A percentile compares a stretch with the other conserved stretches of the same genome.
Evolutionary conservation across 2,888 invertebrate species (phyloP).

Genomic region (Caenorhabditis wallacei): DNA sequence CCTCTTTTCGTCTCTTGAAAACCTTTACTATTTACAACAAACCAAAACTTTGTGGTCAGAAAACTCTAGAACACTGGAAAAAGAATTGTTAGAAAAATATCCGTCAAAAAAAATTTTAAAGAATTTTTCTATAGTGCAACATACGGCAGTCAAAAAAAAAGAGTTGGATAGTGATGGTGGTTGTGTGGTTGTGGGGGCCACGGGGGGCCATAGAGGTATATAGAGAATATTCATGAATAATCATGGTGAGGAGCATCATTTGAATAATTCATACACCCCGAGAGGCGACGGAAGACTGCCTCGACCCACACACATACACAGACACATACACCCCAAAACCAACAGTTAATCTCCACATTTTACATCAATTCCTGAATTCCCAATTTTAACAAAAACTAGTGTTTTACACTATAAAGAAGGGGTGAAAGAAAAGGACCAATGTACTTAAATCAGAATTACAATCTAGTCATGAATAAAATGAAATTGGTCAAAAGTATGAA

Average conservation of each 20-base stretch:
- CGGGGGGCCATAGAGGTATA: conserved; percentile 52
- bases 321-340: conserved; percentile 11
- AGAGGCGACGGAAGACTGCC: conserved; percentile 34
- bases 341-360: conserved; percentile 54
- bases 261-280: conserved; percentile 65
- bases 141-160: conserved; percentile 12
- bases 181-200: conserved; percentile 13
- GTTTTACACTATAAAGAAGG: neutral
- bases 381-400: neutral
- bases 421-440: neutral
- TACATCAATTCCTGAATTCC: conserved; percentile 7
- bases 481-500: conserved; percentile 35
- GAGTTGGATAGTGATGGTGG: conserved; percentile 13
- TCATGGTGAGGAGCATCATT: conserved; percentile 66
- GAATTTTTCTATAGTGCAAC: conserved; percentile 13
- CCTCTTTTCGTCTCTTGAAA: neutral
- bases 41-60: neutral
- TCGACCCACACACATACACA: conserved; percentile 18
- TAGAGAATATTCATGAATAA: conserved; percentile 68
- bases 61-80: neutral
- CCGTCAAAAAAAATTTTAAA: neutral
- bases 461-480: conserved; percentile 17
- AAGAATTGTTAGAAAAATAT: neutral
- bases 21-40: neutral
- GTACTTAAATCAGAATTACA: conserved; percentile 14